A percentile compares a stretch with the other conserved stretches of the same genome.
Evolutionary conservation across 2,797 vertebrate species (phyloP).

Genomic region (Sitta carolinensis): DNA sequence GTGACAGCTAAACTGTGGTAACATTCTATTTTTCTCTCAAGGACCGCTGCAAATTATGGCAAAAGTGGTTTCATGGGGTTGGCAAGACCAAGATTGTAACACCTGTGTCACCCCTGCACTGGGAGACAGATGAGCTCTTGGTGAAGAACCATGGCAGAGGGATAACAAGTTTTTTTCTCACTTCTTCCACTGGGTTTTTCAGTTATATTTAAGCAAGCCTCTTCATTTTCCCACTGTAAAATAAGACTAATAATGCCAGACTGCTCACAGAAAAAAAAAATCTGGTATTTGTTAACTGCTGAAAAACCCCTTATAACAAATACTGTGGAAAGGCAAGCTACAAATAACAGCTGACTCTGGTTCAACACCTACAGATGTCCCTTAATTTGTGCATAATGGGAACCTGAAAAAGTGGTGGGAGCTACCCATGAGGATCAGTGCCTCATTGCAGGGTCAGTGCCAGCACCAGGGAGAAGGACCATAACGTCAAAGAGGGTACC

Average conservation of each 20-base stretch:
- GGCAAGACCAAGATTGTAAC: not conserved
- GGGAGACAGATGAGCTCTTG: not conserved
- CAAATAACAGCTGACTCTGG: not conserved
- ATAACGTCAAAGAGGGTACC: not conserved
- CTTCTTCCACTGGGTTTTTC: not conserved
- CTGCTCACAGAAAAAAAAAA: not conserved
- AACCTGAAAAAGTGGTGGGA: not conserved
- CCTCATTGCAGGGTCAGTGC: fast-evolving
- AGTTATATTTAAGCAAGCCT: not conserved
- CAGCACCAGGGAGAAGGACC: fast-evolving
- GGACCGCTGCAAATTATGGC: not conserved
- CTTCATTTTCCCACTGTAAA: not conserved
- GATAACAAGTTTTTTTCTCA: not conserved
- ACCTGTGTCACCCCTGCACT: not conserved
- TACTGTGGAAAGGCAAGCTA: not conserved
- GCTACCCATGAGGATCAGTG: not conserved
- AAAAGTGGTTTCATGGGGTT: not conserved
- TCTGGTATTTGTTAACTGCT: not conserved
- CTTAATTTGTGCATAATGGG: fast-evolving
- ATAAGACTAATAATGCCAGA: not conserved
- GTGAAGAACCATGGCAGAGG: not conserved
- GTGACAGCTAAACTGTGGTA: not conserved
- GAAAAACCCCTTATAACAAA: not conserved
- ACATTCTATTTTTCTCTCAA: not conserved
- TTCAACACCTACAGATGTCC: not conserved